Evolutionary conservation across 37 sponge, comb jelly and placozoan genomes (phyloP), one percentile per base, ranked within the genome.

Genomic region (Mnemiopsis leidyi): DNA sequence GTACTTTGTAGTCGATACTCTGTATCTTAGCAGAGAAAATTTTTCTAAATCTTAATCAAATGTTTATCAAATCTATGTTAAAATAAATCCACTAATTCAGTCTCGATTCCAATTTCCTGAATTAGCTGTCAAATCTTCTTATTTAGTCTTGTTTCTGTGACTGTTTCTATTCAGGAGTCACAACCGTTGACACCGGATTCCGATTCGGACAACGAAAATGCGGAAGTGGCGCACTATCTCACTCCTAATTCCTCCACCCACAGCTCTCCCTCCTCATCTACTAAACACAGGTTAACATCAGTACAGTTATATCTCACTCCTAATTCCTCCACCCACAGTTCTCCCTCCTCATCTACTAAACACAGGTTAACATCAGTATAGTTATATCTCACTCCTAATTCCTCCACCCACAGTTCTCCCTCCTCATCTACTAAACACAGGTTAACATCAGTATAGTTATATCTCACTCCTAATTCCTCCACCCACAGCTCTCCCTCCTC

Each of bases 141-240:
- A n/a, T n/a, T n/a, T n/a, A n/a, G n/a, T n/a, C n/a, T n/a, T n/a
- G n/a, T n/a, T n/a, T n/a, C n/a, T n/a, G n/a, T n/a, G n/a, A n/a
- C n/a, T n/a, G n/a, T n/a, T n/a, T n/a, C n/a, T n/a, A n/a, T n/a
- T n/a, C 73, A 69, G 73, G 73, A 69, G 29, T 69, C 73, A 3
- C 73, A 79, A 36, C 82, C 82, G 36, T 36, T 79, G 9, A 79
- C 82, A 23, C 82, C 82, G 23, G 82, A 79, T 1, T 79, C 82
- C 26, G 82, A 79, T 23, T 36, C 37, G 7, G 82, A 79, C 3
- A 35, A 36, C 35, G 82, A 79, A 36, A 79, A 79, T 23, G 82
- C 35, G 21, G 82, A 79, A 35, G 82, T 79, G 34, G 73, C 73
- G 1, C 73, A 69, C 73, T 69, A 69, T 25, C 73, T 69, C 1